Conservation (phyloP, 1,140 invertebrate species). For the Brachionus paranguensis region DNA sequence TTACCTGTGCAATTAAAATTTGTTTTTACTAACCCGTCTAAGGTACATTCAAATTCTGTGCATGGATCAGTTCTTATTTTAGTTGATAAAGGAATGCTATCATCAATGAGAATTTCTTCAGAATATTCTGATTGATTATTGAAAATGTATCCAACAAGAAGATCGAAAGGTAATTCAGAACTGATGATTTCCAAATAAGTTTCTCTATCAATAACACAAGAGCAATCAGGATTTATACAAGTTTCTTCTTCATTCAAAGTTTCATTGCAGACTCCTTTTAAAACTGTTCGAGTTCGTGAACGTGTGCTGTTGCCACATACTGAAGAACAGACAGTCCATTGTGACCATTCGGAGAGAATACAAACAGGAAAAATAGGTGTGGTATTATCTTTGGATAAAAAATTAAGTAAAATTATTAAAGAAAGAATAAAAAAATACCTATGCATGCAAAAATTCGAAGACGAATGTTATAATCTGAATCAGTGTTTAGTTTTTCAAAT, state of each 20-base stretch:
- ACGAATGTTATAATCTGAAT: neutral
- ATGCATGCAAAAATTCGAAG: neutral
- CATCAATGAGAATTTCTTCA: neutral
- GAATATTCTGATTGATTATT: neutral
- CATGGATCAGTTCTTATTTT: neutral
- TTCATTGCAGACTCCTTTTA: neutral
- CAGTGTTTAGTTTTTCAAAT: neutral
- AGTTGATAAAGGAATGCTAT: neutral
- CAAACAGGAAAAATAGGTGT: neutral
- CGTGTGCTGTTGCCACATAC: neutral
- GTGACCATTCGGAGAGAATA: neutral
- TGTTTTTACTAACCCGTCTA: neutral
- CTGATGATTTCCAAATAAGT: neutral
- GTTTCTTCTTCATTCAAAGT: neutral
- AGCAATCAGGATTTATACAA: neutral
- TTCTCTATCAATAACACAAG: neutral
- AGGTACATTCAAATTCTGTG: neutral
- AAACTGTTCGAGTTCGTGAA: neutral
- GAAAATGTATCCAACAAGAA: neutral
- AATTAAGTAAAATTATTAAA: neutral
- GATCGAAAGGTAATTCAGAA: neutral
- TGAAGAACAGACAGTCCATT: neutral
- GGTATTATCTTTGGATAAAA: neutral
- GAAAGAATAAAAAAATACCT: neutral
- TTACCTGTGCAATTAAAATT: constrained; percentile 11